A percentile compares a stretch with the other conserved stretches of the same genome.
Evolutionary conservation across 2,888 invertebrate genomes (phyloP).

Genomic region (Notodonta ziczac): DNA sequence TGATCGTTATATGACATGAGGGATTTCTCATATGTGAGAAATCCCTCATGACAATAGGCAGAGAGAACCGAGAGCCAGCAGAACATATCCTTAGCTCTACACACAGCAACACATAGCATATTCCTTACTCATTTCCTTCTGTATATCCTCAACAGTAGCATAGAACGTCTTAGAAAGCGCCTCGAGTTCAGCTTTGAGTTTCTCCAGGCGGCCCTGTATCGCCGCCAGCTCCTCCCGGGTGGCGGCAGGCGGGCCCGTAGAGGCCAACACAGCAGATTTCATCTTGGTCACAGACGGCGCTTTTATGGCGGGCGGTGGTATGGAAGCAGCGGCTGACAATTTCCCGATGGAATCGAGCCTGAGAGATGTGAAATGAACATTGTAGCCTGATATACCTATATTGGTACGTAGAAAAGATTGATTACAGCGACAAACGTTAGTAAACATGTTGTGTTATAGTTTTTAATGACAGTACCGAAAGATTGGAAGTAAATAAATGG

Average conservation of each 20-base stretch:
- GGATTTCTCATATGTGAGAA: no score
- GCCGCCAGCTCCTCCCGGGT: conserved; percentile 39
- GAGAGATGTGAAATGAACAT: background rate
- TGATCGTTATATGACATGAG: no score
- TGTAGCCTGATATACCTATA: no score
- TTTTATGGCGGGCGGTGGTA: background rate
- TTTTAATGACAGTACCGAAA: no score
- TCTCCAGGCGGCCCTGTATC: conserved; percentile 37
- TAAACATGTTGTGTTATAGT: no score
- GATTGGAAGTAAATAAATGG: no score
- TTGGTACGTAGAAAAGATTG: background rate
- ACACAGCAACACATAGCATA: background rate
- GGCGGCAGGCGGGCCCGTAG: conserved; percentile 7
- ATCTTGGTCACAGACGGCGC: background rate
- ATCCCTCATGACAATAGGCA: no score
- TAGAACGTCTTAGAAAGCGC: conserved; percentile 45
- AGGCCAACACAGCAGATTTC: background rate
- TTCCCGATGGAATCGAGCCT: background rate
- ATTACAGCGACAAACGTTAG: no score
- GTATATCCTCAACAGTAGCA: conserved; percentile 16
- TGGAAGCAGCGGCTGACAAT: background rate
- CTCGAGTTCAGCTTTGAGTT: conserved; percentile 49
- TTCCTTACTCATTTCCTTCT: conserved; percentile 11
- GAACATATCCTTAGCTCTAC: no score
- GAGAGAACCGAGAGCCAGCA: no score